Conservation (phyloP, 1,140 invertebrate species). For the Dreissena polymorpha region DNA sequence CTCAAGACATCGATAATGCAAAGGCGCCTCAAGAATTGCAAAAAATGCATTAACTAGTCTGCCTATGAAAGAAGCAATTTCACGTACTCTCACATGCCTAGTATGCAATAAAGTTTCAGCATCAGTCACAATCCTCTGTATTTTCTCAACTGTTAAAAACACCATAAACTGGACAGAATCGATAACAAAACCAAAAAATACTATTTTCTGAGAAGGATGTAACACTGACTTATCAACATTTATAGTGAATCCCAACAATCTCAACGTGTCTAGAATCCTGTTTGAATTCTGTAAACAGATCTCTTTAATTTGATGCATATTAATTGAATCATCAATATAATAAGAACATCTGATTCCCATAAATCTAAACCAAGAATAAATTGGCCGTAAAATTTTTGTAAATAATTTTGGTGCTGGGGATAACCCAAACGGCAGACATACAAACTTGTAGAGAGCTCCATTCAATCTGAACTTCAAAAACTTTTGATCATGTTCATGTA, state of each 20-base stretch:
- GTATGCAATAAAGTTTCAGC: neutral
- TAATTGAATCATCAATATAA: constrained; percentile 17
- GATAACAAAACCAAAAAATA: neutral
- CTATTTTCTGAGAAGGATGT: constrained; percentile 2
- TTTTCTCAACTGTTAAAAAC: neutral
- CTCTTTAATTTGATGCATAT: constrained; percentile 9
- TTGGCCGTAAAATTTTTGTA: constrained; percentile 21
- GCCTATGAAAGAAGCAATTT: constrained; percentile 29
- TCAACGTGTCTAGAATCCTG: neutral
- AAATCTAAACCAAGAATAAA: neutral
- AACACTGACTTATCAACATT: constrained; percentile 17
- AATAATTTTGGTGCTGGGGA: constrained; percentile 23
- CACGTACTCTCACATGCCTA: neutral
- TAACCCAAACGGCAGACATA: constrained; percentile 16
- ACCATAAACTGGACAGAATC: neutral
- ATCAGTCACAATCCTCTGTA: neutral
- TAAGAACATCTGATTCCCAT: constrained; percentile 25
- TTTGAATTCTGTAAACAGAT: constrained; percentile 11
- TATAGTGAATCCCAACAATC: constrained; percentile 4
- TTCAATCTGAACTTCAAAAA: constrained; percentile 24
- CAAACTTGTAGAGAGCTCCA: neutral
- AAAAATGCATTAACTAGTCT: constrained; percentile 6
- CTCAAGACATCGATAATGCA: neutral
- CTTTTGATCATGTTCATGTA: constrained; percentile 13
- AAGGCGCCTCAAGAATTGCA: constrained; percentile 15